A percentile compares a stretch with the other conserved stretches of the same genome.
Conservation (phyloP, 2,113 vertebrate genomes). For the Tragelaphus imberbis region DNA sequence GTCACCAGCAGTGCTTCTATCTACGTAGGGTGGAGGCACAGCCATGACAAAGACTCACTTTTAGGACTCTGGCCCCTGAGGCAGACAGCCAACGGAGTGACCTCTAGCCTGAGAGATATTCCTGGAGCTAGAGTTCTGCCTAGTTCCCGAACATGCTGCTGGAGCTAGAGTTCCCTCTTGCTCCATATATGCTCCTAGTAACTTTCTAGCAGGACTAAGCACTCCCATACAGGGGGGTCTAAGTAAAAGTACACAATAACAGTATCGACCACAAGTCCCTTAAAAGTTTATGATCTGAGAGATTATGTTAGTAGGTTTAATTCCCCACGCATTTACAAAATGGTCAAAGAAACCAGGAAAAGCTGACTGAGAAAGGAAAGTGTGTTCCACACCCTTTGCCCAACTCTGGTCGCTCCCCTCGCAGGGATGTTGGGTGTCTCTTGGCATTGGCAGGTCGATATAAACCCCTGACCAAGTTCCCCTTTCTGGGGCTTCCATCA, state of each 20-base stretch:
- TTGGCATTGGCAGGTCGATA: not conserved
- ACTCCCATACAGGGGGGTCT: not conserved
- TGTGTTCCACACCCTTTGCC: not conserved
- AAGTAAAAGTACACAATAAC: not conserved
- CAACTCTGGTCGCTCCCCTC: not conserved
- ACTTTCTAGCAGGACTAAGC: not conserved
- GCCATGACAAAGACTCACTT: not conserved
- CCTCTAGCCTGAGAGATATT: not conserved
- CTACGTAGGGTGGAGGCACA: too few relatives aligned
- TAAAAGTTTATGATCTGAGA: not conserved
- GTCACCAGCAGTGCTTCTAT: not conserved
- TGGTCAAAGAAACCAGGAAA: not conserved
- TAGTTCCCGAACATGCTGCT: not conserved
- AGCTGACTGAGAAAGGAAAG: not conserved
- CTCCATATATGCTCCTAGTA: not conserved
- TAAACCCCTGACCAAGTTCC: not conserved
- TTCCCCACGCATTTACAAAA: not conserved
- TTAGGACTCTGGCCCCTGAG: not conserved
- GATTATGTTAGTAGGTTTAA: not conserved
- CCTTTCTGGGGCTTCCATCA: not conserved
- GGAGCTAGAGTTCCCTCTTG: not conserved
- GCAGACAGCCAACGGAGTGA: not conserved
- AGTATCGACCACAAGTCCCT: not conserved
- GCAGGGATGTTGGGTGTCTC: not conserved
- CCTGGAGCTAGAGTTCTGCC: not conserved